Evolutionary conservation across 37 sponge, comb jelly and placozoan species (phyloP).

Genomic region (Chondrosia reniformis): DNA sequence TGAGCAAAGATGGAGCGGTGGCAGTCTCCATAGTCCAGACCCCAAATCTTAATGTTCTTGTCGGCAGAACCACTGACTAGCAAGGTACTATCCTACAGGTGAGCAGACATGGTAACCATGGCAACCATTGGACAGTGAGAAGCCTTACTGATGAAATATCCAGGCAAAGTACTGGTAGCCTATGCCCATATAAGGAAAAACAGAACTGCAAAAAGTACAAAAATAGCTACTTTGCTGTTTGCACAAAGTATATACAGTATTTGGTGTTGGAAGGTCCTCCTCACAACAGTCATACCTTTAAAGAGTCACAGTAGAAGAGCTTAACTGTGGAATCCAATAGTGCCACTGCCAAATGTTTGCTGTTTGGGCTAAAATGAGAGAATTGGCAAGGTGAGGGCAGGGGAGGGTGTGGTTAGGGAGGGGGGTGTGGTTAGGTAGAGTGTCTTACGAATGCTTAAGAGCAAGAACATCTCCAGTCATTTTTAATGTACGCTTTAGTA

Average conservation of each 20-base stretch:
- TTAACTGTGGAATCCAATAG: slow-evolving; percentile 95
- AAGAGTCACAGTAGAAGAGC: slow-evolving; percentile 87
- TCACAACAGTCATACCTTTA: slow-evolving; percentile 65
- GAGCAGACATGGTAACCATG: not conserved
- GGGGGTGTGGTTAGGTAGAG: too few species aligned
- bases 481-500: slow-evolving; percentile 71
- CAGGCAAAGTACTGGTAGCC: slow-evolving; percentile 93
- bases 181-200: slow-evolving; percentile 95
- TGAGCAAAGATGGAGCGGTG: slow-evolving; percentile 97
- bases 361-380: slow-evolving; percentile 60
- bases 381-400: too few species aligned
- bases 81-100: slow-evolving; percentile 78
- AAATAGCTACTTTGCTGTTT: not conserved
- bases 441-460: too few species aligned
- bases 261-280: not conserved
- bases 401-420: too few species aligned
- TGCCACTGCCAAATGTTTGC: slow-evolving; percentile 77
- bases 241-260: not conserved
- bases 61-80: slow-evolving; percentile 92
- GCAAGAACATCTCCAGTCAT: slow-evolving; percentile 91
- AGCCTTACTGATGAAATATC: slow-evolving; percentile 89
- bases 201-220: slow-evolving; percentile 60
- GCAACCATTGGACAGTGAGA: not conserved
- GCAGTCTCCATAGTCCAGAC: slow-evolving; percentile 96
- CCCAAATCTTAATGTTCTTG: slow-evolving; percentile 97